Evolutionary conservation across 2,113 vertebrate species (phyloP), one percentile per base, ranked within the genome.

Genomic region (Saimiri boliviensis): DNA sequence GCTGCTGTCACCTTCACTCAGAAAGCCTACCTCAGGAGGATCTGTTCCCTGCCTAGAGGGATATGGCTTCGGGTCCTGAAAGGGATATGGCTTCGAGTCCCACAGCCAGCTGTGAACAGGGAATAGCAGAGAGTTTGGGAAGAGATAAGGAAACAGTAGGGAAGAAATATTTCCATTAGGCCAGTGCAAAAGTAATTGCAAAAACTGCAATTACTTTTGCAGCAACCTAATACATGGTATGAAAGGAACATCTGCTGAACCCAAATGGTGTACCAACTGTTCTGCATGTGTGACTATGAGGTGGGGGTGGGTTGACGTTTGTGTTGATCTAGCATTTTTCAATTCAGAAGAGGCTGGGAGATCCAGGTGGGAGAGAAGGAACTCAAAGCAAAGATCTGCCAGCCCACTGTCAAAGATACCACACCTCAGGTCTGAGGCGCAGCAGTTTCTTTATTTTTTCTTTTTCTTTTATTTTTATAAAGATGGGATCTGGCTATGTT

Each of bases 261-360:
- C 79, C 58, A 63, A 89, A 76, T 19, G 0, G 2, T 5, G 11
- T 11, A n/a, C 13, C 14, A 11, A 12, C 47, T 16, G 37, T 45
- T 42, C 42, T 76, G 5, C 16, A 20, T 3, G 2, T n/a, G n/a
- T 23, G 70, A 5, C 71, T 87, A 81, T 74, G 32, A 20, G 40
- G 68, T 14, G 40, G 68, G 42, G 12, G 8, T 16, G 70, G 30
- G 84, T 16, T 42, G 7, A 66, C 70, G 66, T 42, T 27, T 70
- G 54, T 35, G 47, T 73, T 23, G 3, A 21, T 20, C n/a, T 77
- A 13, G 6, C 66, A 63, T 73, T 87, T 97, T 92, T 82, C 76
- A 84, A 35, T 70, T 76, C 52, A 73, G 63, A 79, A 94, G 86
- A 94, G 56, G 42, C 86, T 76, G 25, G 54, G 90, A 92, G 35